Evolutionary conservation across 2,888 invertebrate genomes (phyloP).

Genomic region (Dasypolia templi): DNA sequence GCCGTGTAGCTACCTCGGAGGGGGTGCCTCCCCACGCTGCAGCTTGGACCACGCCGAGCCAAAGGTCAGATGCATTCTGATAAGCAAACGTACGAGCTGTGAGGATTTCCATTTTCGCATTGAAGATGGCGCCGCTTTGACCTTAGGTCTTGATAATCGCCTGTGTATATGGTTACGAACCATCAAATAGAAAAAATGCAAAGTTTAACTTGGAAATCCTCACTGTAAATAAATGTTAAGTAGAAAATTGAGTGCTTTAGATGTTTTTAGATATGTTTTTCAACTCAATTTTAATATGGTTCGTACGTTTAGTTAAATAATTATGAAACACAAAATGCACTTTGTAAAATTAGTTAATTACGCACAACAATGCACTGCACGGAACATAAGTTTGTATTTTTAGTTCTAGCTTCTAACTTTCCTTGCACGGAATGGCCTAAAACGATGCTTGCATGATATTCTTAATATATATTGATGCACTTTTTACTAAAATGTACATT

Average conservation of each 20-base stretch:
- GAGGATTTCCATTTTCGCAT: slow-evolving; percentile 66
- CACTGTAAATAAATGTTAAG: slow-evolving; percentile 34
- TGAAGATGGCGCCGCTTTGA: slow-evolving; percentile 55
- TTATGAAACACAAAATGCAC: slow-evolving; percentile 59
- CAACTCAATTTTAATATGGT: slow-evolving; percentile 35
- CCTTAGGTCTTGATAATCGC: slow-evolving; percentile 46
- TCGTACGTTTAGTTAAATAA: slow-evolving; percentile 56
- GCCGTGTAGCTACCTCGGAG: slow-evolving; percentile 92
- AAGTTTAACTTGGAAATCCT: slow-evolving; percentile 60
- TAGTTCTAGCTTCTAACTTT: slow-evolving; percentile 34
- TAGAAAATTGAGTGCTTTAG: slow-evolving; percentile 40
- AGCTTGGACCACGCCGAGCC: slow-evolving; percentile 88
- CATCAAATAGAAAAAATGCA: slow-evolving; percentile 5
- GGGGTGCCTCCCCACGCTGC: slow-evolving; percentile 90
- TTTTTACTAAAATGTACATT: slow-evolving; percentile 1
- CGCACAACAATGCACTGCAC: slow-evolving; percentile 60
- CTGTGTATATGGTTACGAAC: slow-evolving; percentile 31
- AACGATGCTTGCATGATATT: slow-evolving; percentile 60
- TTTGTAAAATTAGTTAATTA: slow-evolving; percentile 35
- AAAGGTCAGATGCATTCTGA: slow-evolving; percentile 83
- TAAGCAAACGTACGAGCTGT: slow-evolving; percentile 69
- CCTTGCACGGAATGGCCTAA: slow-evolving; percentile 62
- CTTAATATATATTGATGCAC: not conserved
- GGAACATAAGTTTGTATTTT: slow-evolving; percentile 13
- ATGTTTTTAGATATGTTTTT: slow-evolving; percentile 21